Percentiles rank a stretch among this genome's conserved stretches.
phyloP scores from a whole-genome alignment of 2,113 vertebrate genomes.

The Xenotilapia caudafasciata region DNA sequence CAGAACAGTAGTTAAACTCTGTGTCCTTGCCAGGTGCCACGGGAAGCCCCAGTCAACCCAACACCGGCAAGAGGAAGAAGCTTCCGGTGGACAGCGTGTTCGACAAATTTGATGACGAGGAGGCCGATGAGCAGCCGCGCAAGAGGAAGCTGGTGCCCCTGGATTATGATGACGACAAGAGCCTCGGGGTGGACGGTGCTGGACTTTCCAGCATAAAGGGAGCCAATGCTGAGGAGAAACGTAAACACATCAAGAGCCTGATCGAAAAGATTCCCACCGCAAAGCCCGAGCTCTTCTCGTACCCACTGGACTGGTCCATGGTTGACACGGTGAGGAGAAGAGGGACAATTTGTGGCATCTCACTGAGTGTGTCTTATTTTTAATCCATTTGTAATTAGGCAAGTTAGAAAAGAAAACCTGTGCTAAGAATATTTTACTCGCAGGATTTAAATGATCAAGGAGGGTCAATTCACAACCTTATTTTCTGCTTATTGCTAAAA shows the following conservation, averaged over 20 bases:
- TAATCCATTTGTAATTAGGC: neutral
- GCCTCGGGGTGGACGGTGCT: conserved; percentile 62
- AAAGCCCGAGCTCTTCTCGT: conserved; percentile 96
- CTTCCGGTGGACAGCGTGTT: conserved; percentile 96
- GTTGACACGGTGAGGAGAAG: conserved; percentile 86
- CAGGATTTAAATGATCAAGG: neutral
- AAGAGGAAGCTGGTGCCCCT: conserved; percentile 96
- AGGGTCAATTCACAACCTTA: neutral
- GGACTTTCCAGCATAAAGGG: conserved; percentile 77
- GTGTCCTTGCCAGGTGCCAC: conserved; percentile 73
- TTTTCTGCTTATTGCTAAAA: neutral
- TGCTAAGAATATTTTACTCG: neutral
- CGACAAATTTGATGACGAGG: conserved; percentile 96
- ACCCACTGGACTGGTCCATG: conserved; percentile 96
- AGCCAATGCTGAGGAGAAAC: conserved; percentile 93
- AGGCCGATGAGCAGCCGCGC: conserved; percentile 88
- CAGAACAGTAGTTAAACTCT: neutral
- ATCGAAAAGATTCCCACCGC: conserved; percentile 98
- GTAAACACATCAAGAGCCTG: conserved; percentile 96
- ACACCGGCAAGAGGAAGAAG: conserved; percentile 91
- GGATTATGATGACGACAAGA: conserved; percentile 96
- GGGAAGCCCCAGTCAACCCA: conserved; percentile 93
- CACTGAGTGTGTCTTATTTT: neutral
- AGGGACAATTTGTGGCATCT: neutral
- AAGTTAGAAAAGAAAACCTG: neutral